phyloP scores from a whole-genome alignment of 1,140 invertebrate genomes.

The Pachypsylla venusta region DNA sequence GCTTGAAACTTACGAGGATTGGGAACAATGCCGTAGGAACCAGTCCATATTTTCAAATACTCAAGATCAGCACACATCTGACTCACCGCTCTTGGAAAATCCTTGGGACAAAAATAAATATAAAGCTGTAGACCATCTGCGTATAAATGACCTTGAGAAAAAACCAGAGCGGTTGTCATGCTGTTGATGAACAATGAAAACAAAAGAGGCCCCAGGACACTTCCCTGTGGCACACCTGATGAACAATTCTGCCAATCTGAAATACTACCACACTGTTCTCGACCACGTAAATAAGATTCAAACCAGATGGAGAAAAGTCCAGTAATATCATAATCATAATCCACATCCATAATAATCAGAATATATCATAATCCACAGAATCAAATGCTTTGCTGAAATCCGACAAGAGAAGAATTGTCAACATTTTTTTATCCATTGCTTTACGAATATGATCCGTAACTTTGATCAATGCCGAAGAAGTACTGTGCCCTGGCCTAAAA shows the following conservation, averaged over 20 bases:
- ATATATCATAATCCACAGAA: constrained; percentile 19
- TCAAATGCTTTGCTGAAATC: constrained; percentile 27
- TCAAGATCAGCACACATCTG: neutral
- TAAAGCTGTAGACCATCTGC: neutral
- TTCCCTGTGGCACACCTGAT: neutral
- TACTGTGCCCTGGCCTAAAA: constrained; percentile 23
- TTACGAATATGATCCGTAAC: constrained; percentile 25
- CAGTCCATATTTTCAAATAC: neutral
- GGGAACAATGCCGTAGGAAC: neutral
- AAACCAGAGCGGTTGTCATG: neutral
- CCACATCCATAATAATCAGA: constrained; percentile 8
- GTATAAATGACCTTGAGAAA: neutral
- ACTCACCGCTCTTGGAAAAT: neutral
- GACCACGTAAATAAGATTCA: neutral
- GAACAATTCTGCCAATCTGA: neutral
- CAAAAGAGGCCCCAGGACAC: neutral
- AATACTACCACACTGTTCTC: neutral
- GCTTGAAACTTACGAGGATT: neutral
- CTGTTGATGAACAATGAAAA: neutral
- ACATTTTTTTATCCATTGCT: constrained; percentile 21
- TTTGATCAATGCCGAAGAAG: constrained; percentile 24
- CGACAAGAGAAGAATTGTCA: constrained; percentile 25
- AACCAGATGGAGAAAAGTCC: neutral
- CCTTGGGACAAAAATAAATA: neutral
- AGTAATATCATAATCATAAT: neutral